Evolutionary conservation across 2,888 invertebrate genomes (phyloP), one percentile per base, ranked within the genome.

Genomic region (Rhyacophila evoluta): DNA sequence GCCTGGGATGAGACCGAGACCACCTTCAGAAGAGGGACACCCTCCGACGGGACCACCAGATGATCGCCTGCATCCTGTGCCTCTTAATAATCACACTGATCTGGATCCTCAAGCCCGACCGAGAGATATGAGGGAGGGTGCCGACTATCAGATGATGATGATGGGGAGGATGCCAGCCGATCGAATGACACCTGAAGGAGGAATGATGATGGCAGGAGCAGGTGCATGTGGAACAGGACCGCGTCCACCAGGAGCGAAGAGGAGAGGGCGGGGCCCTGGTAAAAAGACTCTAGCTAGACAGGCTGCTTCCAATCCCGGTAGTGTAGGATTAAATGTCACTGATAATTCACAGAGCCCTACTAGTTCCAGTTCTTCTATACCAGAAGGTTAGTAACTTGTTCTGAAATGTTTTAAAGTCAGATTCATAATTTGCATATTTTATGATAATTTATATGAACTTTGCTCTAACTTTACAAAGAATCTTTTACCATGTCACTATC

Each of bases 271-370:
- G 82, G 86, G 87, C 77, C 86, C 84, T 29, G 88, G 87, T 39
- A 90, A 88, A 83, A 89, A 88, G 81, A 86, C 86, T 4, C 81
- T 88, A 15, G 87, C 86, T 78, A 86, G 86, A 75, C 84, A 86
- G 74, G 84, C 85, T 5, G 86, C 85, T 6, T 85, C 85, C 77
- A 83, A 85, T 38, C 85, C 85, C 10, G 84, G 83, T 3, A 81
- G 81, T 4, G 82, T 81, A 1, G 80, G 81, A 39, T 79, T 39
- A n/a, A 72, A 74, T 15, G 15, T 67, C 6, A 80, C 79, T 27
- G 81, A 78, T 10, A 76, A 72, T 37, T 76, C 77, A 1, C 77
- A 74, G 11, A 73, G 78, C 12, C 75, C 81, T 2, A 72, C 27
- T 25, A 71, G 74, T 36, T 72, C 79, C 12, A 76, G 27, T 75